phyloP scores from a whole-genome alignment of 2,888 invertebrate species.

The Ceraclea dissimilis region DNA sequence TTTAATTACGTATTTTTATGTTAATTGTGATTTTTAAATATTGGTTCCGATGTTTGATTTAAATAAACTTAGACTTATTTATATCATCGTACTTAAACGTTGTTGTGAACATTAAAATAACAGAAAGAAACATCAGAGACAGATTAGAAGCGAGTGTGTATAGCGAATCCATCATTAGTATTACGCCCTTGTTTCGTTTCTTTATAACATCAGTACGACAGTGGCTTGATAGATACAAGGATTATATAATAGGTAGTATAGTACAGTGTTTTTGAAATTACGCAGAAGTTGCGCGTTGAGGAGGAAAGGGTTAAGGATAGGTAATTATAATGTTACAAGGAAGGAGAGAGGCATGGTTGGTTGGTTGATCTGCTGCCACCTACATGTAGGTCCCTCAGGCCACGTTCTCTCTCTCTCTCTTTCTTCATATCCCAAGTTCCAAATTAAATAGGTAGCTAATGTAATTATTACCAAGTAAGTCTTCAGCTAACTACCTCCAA shows the following conservation, averaged over 20 bases:
- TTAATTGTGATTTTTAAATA: no score
- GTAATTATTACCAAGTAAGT: constrained; percentile 25
- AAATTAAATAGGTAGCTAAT: constrained; percentile 26
- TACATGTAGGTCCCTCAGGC: constrained; percentile 3
- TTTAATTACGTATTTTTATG: no score
- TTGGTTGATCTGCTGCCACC: background rate
- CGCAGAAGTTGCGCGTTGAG: background rate
- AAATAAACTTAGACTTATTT: no score
- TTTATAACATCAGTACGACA: background rate
- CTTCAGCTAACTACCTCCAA: background rate
- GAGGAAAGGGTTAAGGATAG: background rate
- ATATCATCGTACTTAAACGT: no score
- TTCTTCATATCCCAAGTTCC: constrained; percentile 12
- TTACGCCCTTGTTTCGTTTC: background rate
- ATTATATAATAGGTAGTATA: background rate
- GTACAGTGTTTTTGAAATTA: constrained; percentile 15
- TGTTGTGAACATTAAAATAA: no score
- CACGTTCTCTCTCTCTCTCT: background rate
- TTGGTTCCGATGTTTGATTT: no score
- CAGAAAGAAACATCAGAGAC: no score
- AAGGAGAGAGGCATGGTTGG: background rate
- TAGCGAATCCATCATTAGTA: no score
- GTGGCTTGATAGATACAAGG: no score
- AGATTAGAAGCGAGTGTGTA: no score
- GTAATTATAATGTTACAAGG: background rate